Evolutionary conservation across 2,797 vertebrate species (phyloP).

Genomic region (Megaceryle alcyon): DNA sequence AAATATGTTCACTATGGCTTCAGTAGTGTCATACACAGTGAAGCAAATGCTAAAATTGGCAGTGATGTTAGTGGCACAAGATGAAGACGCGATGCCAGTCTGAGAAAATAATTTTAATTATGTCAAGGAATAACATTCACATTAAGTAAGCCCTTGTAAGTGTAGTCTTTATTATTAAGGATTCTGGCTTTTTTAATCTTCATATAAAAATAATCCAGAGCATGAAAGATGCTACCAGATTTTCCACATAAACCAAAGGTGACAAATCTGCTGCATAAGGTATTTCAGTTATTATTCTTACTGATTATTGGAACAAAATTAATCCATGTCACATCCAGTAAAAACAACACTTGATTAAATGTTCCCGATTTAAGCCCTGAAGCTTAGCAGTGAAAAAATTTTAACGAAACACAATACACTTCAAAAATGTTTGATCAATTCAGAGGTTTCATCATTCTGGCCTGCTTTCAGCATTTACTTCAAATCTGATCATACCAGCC

Average conservation of each 20-base stretch:
- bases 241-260: background rate
- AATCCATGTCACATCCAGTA: slow-evolving; percentile 10
- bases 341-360: slow-evolving; percentile 16
- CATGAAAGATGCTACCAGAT: background rate
- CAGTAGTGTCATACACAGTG: background rate
- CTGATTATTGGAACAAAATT: background rate
- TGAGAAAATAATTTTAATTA: background rate
- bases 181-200: background rate
- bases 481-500: background rate
- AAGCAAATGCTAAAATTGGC: background rate
- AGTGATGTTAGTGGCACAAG: background rate
- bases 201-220: background rate
- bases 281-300: slow-evolving; percentile 8
- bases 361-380: background rate
- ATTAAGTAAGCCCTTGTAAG: background rate
- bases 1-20: background rate
- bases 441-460: background rate
- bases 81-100: background rate
- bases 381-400: background rate
- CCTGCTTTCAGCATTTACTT: background rate
- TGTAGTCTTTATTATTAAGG: background rate
- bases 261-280: background rate
- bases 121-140: background rate
- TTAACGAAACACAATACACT: background rate
- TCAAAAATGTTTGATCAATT: background rate